phyloP scores from a whole-genome alignment of 1,140 invertebrate species.

The Solenopsis fugax region DNA sequence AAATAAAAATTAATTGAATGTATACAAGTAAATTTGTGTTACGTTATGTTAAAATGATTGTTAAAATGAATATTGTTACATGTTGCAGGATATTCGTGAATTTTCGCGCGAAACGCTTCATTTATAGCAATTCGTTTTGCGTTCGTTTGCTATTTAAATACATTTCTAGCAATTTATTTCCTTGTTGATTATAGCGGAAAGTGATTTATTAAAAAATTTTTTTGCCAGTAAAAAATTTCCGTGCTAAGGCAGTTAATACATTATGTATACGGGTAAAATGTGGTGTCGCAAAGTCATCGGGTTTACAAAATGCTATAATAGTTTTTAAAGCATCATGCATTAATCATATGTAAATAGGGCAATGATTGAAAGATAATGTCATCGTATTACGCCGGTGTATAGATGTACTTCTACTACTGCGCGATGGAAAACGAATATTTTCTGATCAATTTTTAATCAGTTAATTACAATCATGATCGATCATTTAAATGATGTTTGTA shows the following conservation, averaged over 20 bases:
- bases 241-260: slow-evolving; percentile 9
- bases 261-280: slow-evolving; percentile 42
- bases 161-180: slow-evolving; percentile 11
- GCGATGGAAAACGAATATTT: neutral
- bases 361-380: slow-evolving; percentile 41
- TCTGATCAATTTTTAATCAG: neutral
- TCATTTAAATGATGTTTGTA: neutral
- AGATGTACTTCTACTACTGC: neutral
- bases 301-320: slow-evolving; percentile 42
- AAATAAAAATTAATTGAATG: neutral
- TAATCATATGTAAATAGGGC: slow-evolving; percentile 28
- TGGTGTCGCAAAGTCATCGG: slow-evolving; percentile 52
- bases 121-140: neutral
- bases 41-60: neutral
- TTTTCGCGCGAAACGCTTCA: neutral
- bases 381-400: slow-evolving; percentile 2
- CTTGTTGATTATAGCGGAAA: slow-evolving; percentile 8
- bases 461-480: neutral
- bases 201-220: slow-evolving; percentile 39
- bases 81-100: neutral
- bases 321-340: slow-evolving; percentile 40
- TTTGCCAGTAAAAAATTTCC: slow-evolving; percentile 20
- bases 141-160: neutral
- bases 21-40: neutral
- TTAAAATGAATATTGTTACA: neutral